Base-by-base conservation (phyloP, 2,113 vertebrate genomes). In the Leptobrachium ailaonicum region DNA sequence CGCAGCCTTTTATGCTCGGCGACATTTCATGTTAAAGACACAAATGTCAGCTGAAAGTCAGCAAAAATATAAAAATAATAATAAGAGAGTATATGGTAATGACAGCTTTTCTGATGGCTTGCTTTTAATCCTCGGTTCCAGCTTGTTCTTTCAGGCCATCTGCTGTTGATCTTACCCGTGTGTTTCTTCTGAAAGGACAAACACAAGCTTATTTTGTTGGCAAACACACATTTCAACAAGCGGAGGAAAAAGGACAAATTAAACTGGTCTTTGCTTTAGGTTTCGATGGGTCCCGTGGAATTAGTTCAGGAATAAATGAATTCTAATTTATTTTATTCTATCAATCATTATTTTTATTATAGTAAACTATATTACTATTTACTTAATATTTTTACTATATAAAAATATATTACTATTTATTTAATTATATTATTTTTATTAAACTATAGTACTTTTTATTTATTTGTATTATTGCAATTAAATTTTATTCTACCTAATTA, bases 21-120 rank as follows among this genome's bases (percentile, higher is more conserved):
- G 88, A 90, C 87, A 90, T 89, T 90, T 91, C 87, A 83, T 89
- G 85, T 88, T 86, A 85, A 88, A 88, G 84, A 83, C 83, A 90
- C 13, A 77, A 11, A 43, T 70, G 82, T 75, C 87, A 84, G 70
- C 82, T 83, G 80, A 86, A 79, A 75, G 76, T 87, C 90, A 88
- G 91, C 90, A 91, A 90, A 88, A 87, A 67, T 50, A 64, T 32
- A 76, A 40, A 53, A 74, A 45, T 32, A 79, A 82, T 0, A 86
- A 87, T 86, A 86, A 87, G 20, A 32, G 20, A 32, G 20, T 32
- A 32, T 32, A 85, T 84, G 82, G 82, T 80, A 86, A 86, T 82
- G 85, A 88, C 89, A 89, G 88, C 84, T 89, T 87, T 89, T 86
- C 56, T 88, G 89, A 56, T 76, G 82, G 86, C 71, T 86, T 86